A percentile compares a stretch with the other conserved stretches of the same genome.
Evolutionary conservation across 2,797 vertebrate species (phyloP).

Genomic region (Bovichtus diacanthus): DNA sequence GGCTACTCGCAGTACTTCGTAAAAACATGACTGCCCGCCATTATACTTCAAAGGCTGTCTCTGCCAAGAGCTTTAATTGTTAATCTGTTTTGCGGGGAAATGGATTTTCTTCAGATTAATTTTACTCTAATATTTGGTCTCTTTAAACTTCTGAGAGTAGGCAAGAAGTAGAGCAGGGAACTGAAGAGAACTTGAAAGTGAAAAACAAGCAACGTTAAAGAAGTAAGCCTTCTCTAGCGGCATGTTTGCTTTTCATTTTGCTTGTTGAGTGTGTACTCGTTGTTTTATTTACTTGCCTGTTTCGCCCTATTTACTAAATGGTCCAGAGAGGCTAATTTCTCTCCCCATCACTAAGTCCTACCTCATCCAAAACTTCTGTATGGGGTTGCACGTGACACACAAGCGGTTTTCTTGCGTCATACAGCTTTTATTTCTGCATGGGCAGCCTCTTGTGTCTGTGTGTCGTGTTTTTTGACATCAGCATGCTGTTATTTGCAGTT

Average conservation of each 20-base stretch:
- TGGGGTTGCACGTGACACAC: neutral
- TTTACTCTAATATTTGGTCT: slow-evolving; percentile 59
- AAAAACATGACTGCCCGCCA: slow-evolving; percentile 40
- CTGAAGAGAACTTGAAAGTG: neutral
- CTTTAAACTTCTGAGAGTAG: slow-evolving; percentile 44
- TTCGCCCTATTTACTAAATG: slow-evolving; percentile 4
- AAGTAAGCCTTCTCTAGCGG: slow-evolving; percentile 5
- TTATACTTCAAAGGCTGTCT: slow-evolving; percentile 68
- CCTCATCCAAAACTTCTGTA: slow-evolving; percentile 8
- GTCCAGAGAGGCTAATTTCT: slow-evolving; percentile 2
- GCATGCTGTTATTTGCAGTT: slow-evolving; percentile 34
- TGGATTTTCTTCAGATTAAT: slow-evolving; percentile 63
- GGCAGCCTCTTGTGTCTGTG: slow-evolving; percentile 2
- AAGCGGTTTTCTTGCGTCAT: neutral
- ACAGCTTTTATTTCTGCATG: slow-evolving; percentile 20
- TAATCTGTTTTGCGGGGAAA: slow-evolving; percentile 66
- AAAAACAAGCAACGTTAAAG: slow-evolving; percentile 32
- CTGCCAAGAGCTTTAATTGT: slow-evolving; percentile 67
- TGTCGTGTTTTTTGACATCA: slow-evolving; percentile 10
- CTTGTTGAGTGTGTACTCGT: neutral
- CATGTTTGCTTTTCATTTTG: slow-evolving; percentile 8
- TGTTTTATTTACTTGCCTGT: slow-evolving; percentile 17
- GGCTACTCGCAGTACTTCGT: slow-evolving; percentile 35
- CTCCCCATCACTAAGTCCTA: neutral
- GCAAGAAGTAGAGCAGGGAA: neutral